phyloP scores from a whole-genome alignment of 2,797 vertebrate genomes.

The Phataginus tricuspis region DNA sequence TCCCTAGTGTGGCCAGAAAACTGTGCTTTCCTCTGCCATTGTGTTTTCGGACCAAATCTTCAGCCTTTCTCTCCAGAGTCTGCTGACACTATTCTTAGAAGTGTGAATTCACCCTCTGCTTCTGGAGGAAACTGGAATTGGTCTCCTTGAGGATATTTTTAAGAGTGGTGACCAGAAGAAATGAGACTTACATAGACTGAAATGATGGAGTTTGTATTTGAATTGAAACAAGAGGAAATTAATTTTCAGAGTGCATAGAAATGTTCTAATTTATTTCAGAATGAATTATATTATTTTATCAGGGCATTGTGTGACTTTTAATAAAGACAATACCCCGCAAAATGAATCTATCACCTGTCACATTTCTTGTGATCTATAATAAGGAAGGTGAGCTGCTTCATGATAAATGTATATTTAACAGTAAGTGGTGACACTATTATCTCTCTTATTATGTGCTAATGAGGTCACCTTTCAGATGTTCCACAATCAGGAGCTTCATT shows the following conservation, averaged over 20 bases:
- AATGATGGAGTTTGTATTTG: neutral
- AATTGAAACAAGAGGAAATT: slow-evolving; percentile 39
- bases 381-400: neutral
- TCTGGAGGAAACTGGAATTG: neutral
- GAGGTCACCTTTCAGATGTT: slow-evolving; percentile 7
- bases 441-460: neutral
- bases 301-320: neutral
- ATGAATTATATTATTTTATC: slow-evolving; percentile 24
- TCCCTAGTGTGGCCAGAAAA: neutral
- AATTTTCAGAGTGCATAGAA: neutral
- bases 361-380: neutral
- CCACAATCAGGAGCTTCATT: neutral
- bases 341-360: slow-evolving; percentile 18
- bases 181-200: neutral
- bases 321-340: neutral
- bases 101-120: neutral
- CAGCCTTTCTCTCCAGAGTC: neutral
- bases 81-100: neutral
- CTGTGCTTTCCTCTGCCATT: neutral
- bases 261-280: slow-evolving; percentile 10
- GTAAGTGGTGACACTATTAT: neutral
- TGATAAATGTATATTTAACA: neutral
- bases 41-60: neutral
- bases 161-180: neutral
- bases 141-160: neutral